Percentiles rank a stretch among this genome's conserved stretches.
phyloP scores from a whole-genome alignment of 1,140 invertebrate genomes.

The Leguminivora glycinivorella region DNA sequence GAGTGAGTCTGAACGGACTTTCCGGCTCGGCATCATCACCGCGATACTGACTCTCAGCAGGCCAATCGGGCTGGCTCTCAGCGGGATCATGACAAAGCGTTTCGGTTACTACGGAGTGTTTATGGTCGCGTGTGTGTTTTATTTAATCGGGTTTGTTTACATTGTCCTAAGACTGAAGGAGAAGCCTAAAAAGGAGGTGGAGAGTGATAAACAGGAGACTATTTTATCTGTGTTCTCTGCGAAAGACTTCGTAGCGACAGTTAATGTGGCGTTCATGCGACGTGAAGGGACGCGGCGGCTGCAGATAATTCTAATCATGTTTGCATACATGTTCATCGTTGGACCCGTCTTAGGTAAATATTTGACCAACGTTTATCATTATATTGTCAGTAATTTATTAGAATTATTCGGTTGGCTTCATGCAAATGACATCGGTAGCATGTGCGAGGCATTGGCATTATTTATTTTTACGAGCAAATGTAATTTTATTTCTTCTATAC shows the following conservation, averaged over 20 bases:
- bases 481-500: not conserved
- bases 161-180: slow-evolving; percentile 71
- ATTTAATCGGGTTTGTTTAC: slow-evolving; percentile 72
- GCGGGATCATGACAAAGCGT: slow-evolving; percentile 72
- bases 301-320: slow-evolving; percentile 75
- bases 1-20: slow-evolving; percentile 79
- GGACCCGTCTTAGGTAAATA: slow-evolving; percentile 77
- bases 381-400: not conserved
- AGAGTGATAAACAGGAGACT: slow-evolving; percentile 47
- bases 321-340: slow-evolving; percentile 77
- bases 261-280: slow-evolving; percentile 75
- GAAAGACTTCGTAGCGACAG: slow-evolving; percentile 72
- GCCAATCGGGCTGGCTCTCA: slow-evolving; percentile 72
- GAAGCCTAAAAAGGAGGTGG: slow-evolving; percentile 59
- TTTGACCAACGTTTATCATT: slow-evolving; percentile 35
- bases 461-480: not conserved
- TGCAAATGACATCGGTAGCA: not conserved
- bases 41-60: slow-evolving; percentile 77
- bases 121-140: slow-evolving; percentile 68
- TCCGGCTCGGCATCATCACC: slow-evolving; percentile 80
- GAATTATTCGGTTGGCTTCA: not conserved
- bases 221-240: slow-evolving; percentile 65
- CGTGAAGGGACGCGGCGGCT: slow-evolving; percentile 66
- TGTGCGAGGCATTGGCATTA: not conserved
- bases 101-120: slow-evolving; percentile 77